These are phyloP conservation scores for Tinamus major DNA, from an alignment of 2,797 vertebrate genomes.

Conservation along the genomic window DNA sequence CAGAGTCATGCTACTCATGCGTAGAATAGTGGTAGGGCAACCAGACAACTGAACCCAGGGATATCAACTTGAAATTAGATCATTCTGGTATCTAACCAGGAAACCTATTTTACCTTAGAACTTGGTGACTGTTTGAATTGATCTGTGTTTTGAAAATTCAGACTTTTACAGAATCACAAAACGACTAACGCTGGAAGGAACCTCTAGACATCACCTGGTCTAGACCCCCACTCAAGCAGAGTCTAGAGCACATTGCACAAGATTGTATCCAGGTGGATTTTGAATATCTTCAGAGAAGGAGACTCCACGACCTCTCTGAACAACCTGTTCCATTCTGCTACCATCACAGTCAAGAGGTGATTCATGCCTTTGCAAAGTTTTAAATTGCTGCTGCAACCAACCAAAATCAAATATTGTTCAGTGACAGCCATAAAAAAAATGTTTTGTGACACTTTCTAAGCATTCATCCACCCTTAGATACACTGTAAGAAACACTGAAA, in stretches of 20 bases:
- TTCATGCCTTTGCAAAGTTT: neutral
- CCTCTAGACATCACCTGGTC: too few species aligned
- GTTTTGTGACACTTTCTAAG: neutral
- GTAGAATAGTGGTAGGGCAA: neutral
- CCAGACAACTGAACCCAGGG: neutral
- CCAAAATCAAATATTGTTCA: neutral
- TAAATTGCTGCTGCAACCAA: neutral
- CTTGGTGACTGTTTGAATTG: neutral
- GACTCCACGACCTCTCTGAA: too few species aligned
- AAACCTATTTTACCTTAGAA: neutral
- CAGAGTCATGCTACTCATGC: neutral
- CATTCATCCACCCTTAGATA: neutral
- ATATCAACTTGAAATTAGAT: neutral
- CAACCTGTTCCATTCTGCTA: too few species aligned
- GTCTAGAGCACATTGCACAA: too few species aligned
- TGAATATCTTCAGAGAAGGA: too few species aligned
- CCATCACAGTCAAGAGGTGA: neutral
- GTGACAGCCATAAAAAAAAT: neutral
- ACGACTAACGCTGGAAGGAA: too few species aligned
- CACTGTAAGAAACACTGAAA: neutral
- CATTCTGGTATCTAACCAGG: neutral
- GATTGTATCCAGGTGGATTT: too few species aligned
- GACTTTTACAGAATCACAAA: neutral
- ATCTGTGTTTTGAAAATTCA: neutral
- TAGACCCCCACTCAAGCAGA: too few species aligned